A percentile compares a stretch with the other conserved stretches of the same genome.
Evolutionary conservation across 2,797 vertebrate genomes (phyloP).

Genomic region (Schizopygopsis pylzovi): DNA sequence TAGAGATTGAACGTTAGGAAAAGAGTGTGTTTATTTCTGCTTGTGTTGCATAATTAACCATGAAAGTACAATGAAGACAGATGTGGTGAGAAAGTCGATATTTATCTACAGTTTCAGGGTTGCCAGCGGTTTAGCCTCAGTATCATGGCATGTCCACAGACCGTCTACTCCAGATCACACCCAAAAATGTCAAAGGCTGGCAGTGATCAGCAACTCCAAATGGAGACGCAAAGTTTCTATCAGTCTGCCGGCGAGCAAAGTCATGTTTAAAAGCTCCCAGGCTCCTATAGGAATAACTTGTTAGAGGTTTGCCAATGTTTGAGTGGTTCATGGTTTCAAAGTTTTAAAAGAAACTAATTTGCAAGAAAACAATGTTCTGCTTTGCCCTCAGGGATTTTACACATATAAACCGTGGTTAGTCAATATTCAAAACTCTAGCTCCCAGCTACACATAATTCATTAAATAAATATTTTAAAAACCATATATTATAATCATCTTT

Average conservation of each 20-base stretch:
- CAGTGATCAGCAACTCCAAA: background rate
- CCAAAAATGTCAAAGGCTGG: constrained; percentile 8
- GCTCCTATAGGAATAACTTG: background rate
- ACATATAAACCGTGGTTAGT: background rate
- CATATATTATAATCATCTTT: too few relatives aligned
- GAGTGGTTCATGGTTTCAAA: background rate
- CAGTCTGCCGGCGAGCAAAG: background rate
- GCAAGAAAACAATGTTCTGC: background rate
- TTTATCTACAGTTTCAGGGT: background rate
- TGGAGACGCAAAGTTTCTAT: background rate
- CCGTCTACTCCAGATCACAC: background rate
- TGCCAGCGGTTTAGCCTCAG: background rate
- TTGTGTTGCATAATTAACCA: constrained; percentile 29
- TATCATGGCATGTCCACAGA: background rate
- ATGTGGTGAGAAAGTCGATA: background rate
- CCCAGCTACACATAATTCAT: too few relatives aligned
- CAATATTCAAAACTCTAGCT: too few relatives aligned
- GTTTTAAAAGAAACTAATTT: background rate
- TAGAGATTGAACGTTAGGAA: background rate
- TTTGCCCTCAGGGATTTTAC: background rate
- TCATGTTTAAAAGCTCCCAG: background rate
- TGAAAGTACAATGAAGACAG: constrained; percentile 1
- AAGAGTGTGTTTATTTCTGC: background rate
- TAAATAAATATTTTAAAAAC: too few relatives aligned
- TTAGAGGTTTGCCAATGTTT: background rate